A percentile compares a stretch with the other conserved stretches of the same genome.
Conservation (phyloP, 2,113 vertebrate species). For the Oreochromis tanganicae region DNA sequence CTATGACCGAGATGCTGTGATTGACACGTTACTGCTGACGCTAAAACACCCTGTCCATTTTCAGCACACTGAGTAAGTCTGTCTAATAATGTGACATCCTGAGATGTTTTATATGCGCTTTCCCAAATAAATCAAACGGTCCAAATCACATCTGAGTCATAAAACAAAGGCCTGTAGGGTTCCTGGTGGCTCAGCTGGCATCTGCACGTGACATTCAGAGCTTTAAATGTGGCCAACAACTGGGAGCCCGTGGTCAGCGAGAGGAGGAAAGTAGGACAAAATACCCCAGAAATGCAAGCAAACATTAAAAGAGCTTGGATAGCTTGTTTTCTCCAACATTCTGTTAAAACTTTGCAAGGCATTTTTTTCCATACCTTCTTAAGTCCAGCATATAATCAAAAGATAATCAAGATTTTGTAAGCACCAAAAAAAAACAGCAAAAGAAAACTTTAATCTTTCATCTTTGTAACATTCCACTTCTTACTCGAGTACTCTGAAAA, state of each 20-base stretch:
- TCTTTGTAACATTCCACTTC: background rate
- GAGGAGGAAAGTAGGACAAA: slow-evolving; percentile 28
- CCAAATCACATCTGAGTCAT: slow-evolving; percentile 26
- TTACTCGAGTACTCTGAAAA: background rate
- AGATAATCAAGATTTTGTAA: background rate
- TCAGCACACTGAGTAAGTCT: background rate
- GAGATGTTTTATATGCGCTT: background rate
- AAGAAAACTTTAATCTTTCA: background rate
- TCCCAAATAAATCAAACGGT: slow-evolving; percentile 15
- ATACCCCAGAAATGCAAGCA: background rate
- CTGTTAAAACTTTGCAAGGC: background rate
- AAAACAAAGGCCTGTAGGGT: slow-evolving; percentile 16
- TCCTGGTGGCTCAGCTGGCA: slow-evolving; percentile 50
- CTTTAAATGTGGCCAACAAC: slow-evolving; percentile 17
- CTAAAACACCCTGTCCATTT: background rate
- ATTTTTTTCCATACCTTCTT: background rate
- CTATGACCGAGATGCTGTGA: background rate
- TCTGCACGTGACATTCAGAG: background rate
- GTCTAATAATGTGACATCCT: background rate
- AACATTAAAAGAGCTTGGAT: background rate
- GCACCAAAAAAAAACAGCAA: background rate
- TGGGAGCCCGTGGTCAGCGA: background rate
- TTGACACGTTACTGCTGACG: background rate
- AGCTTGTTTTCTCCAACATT: background rate
- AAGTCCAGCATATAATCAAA: slow-evolving; percentile 8